Base-by-base conservation (phyloP, 2,888 invertebrate species). In the Danaus chrysippus region DNA sequence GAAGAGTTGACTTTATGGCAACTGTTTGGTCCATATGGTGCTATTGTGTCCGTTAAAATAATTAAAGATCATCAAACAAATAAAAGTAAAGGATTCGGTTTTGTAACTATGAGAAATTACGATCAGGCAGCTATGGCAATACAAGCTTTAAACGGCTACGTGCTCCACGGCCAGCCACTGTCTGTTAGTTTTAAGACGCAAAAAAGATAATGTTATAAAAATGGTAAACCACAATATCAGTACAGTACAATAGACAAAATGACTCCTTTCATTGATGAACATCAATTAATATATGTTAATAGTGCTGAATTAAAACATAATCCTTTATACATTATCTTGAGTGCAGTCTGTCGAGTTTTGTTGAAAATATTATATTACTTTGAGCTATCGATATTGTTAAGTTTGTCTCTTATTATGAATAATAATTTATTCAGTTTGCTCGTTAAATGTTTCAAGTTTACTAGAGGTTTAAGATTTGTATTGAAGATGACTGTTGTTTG, bases 351-450 rank as follows among this genome's bases (percentile, higher is more conserved):
- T 84, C 79, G 78, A 87, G 83, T 85, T 80, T 87, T 88, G 88
- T 89, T 89, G 75, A 87, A 87, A 86, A 85, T 86, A 86, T 88
- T 89, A 81, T 87, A 88, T 90, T 91, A 84, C 83, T 89, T 90
- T 91, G 89, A 89, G 89, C 91, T 91, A 86, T 89, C 84, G 76
- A 87, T 87, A 89, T 91, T 90, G 91, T 91, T 91, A 91, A 90
- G 90, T 91, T 91, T 91, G 91, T 89, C 90, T 83, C 81, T 82
- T 83, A 82, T 83, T 90, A 86, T 84, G 88, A 86, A 88, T 90
- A 90, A 90, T 90, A 87, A 90, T 90, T 91, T 91, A 91, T 91
- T 91, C 89, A 86, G 88, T 91, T 91, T 87, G 91, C 89, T 90
- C 88, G 91, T 91, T 91, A 88, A 90, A 90, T 88, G 79, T 91